These are phyloP conservation scores for Eulemur mongoz DNA, from an alignment of 2,797 vertebrate genomes.

Conservation along the genomic window DNA sequence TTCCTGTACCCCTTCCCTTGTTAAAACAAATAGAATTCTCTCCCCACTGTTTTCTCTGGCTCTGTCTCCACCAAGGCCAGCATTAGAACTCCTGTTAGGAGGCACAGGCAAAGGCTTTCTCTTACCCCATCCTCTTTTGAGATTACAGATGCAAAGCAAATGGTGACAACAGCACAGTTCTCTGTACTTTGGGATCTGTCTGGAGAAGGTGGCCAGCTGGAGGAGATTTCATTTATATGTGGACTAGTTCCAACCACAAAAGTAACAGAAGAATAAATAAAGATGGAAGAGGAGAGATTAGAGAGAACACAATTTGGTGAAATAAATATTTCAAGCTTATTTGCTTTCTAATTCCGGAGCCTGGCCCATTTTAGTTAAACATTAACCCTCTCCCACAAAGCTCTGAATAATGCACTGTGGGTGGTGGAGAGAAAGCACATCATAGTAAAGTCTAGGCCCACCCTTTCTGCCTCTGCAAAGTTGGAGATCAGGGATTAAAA, in stretches of 20 bases:
- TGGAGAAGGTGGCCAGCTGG: background rate
- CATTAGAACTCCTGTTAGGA: background rate
- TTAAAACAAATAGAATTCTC: background rate
- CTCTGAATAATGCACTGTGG: background rate
- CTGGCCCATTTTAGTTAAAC: conserved; percentile 54
- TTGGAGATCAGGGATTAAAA: background rate
- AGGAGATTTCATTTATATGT: conserved; percentile 67
- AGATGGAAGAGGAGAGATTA: conserved; percentile 71
- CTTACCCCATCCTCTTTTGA: background rate
- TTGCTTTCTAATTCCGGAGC: conserved; percentile 71
- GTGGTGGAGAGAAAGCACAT: background rate
- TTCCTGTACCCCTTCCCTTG: background rate
- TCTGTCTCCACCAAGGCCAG: background rate
- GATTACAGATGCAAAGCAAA: conserved; percentile 44
- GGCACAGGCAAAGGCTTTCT: background rate
- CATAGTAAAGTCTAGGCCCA: background rate
- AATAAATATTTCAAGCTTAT: conserved; percentile 68
- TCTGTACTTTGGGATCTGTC: background rate
- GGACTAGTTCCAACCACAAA: conserved; percentile 72
- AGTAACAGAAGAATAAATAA: conserved; percentile 74
- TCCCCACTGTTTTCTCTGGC: background rate
- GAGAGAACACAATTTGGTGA: conserved; percentile 63
- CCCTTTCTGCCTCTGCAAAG: background rate
- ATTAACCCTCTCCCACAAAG: background rate
- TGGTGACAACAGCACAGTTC: background rate